phyloP scores from a whole-genome alignment of 2,113 vertebrate genomes.

The Alouatta palliata region DNA sequence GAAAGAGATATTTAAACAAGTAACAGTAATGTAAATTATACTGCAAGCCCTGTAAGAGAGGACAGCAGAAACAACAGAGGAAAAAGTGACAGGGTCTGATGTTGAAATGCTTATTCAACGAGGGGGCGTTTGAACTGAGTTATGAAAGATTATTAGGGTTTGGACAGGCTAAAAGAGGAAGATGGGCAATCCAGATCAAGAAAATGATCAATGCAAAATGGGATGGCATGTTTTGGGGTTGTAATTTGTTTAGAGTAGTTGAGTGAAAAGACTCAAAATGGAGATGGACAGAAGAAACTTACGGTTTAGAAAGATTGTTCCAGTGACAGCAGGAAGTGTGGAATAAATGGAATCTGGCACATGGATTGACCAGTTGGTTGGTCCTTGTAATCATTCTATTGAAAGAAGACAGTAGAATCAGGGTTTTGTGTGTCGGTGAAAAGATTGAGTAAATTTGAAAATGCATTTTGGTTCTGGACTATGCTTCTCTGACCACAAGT shows the following conservation, averaged over 20 bases:
- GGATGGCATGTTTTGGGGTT: background rate
- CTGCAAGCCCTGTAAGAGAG: background rate
- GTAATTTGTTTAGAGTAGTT: background rate
- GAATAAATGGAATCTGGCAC: background rate
- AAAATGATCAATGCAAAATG: background rate
- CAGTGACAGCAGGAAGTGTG: background rate
- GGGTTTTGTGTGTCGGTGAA: background rate
- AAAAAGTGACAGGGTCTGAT: background rate
- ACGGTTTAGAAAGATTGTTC: background rate
- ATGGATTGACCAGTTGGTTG: background rate
- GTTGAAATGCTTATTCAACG: background rate
- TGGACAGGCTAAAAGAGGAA: background rate
- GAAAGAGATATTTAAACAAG: background rate
- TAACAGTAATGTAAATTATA: background rate
- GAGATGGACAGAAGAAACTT: background rate
- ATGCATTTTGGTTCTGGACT: background rate
- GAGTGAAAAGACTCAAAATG: background rate
- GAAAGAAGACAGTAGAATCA: background rate
- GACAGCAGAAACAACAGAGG: background rate
- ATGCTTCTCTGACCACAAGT: background rate
- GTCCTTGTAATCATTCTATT: background rate
- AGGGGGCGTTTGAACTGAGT: background rate
- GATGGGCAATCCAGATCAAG: background rate
- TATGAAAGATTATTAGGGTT: background rate
- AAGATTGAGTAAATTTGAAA: constrained; percentile 15